Percentiles rank a stretch among this genome's conserved stretches.
Conservation (phyloP, 2,888 invertebrate species). For the Spodoptera picta region DNA sequence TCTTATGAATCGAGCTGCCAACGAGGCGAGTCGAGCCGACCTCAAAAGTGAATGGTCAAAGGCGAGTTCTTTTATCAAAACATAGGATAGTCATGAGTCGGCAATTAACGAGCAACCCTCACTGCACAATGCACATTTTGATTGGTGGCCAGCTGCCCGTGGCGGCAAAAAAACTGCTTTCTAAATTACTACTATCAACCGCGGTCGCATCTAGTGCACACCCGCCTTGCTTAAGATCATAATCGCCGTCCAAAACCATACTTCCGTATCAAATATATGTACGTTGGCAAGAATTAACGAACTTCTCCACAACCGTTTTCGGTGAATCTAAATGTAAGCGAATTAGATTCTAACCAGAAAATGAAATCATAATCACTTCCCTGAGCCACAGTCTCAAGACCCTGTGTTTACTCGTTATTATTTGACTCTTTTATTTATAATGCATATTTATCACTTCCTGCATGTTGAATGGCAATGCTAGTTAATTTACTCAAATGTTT, state of each 20-base stretch:
- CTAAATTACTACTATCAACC: constrained; percentile 82
- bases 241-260: constrained; percentile 72
- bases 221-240: constrained; percentile 78
- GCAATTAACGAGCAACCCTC: constrained; percentile 79
- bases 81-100: constrained; percentile 75
- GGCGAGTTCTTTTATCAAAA: constrained; percentile 65
- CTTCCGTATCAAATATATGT: constrained; percentile 77
- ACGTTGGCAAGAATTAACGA: constrained; percentile 66
- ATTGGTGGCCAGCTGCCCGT: constrained; percentile 85
- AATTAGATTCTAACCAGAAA: constrained; percentile 49
- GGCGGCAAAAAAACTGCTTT: constrained; percentile 82
- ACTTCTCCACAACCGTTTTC: constrained; percentile 49
- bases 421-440: constrained; percentile 39
- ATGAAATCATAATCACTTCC: constrained; percentile 32
- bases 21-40: constrained; percentile 5
- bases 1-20: constrained; percentile 35
- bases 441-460: constrained; percentile 48
- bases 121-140: constrained; percentile 81
- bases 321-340: constrained; percentile 30
- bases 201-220: constrained; percentile 64
- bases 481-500: constrained; percentile 35
- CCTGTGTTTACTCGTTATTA: constrained; percentile 33
- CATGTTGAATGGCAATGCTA: constrained; percentile 34
- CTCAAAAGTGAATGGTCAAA: constrained; percentile 45
- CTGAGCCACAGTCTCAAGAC: constrained; percentile 37